Conservation (phyloP, 2,888 invertebrate species). For the Rotaria magnacalcarata region DNA sequence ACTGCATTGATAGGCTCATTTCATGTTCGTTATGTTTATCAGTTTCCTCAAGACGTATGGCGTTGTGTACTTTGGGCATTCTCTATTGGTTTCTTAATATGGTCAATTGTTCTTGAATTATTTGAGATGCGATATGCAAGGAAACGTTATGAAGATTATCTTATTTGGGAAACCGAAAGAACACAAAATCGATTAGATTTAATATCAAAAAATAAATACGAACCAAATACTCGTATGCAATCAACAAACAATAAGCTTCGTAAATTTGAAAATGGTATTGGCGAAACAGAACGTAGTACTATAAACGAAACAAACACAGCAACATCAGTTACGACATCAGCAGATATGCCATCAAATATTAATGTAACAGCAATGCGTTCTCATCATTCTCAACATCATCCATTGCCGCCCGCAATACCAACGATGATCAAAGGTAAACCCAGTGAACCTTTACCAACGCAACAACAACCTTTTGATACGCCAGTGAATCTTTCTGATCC, state of each 20-base stretch:
- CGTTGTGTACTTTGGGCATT: conserved; percentile 10
- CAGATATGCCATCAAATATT: neutral
- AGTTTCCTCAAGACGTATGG: conserved; percentile 11
- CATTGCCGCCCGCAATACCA: neutral
- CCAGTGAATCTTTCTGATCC: neutral
- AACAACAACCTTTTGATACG: neutral
- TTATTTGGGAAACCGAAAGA: conserved; percentile 17
- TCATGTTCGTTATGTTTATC: conserved; percentile 26
- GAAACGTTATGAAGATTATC: conserved; percentile 32
- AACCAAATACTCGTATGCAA: neutral
- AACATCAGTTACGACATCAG: too few relatives aligned
- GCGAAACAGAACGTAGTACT: neutral
- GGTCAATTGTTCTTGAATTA: neutral
- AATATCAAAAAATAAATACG: conserved; percentile 1
- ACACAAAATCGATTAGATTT: conserved; percentile 27
- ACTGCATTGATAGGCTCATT: neutral
- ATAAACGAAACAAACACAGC: neutral
- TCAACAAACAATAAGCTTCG: neutral
- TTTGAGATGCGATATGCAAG: neutral
- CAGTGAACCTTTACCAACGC: neutral
- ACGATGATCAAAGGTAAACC: neutral
- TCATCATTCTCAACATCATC: conserved; percentile 27
- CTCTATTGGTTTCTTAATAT: neutral
- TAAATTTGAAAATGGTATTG: neutral
- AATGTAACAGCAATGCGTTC: neutral